Percentiles rank a stretch among this genome's conserved stretches.
Conservation (phyloP, 2,888 invertebrate genomes). For the Calliscelio sp. region DNA sequence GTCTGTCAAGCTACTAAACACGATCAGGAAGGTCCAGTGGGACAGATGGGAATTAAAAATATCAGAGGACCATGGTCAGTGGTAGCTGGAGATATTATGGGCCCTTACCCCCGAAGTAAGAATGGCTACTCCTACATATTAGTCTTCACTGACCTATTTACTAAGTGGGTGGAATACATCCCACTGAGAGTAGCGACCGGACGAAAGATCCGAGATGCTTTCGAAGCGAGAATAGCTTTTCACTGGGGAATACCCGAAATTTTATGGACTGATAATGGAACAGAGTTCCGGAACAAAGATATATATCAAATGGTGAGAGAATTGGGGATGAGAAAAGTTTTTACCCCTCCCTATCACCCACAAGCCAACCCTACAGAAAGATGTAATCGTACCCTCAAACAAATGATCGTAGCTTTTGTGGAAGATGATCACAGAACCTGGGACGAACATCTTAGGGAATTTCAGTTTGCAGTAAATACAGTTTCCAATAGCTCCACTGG, state of each 20-base stretch:
- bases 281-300: background rate
- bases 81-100: too few species aligned
- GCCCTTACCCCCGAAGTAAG: constrained; percentile 51
- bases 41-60: constrained; percentile 72
- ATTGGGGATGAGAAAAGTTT: too few species aligned
- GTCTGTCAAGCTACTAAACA: constrained; percentile 11
- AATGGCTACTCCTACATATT: background rate
- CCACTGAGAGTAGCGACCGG: background rate
- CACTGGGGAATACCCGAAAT: too few species aligned
- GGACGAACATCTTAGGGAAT: constrained; percentile 71
- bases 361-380: too few species aligned
- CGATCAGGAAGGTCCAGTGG: constrained; percentile 19
- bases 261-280: constrained; percentile 1
- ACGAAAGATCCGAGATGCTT: background rate
- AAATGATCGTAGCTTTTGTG: too few species aligned
- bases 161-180: too few species aligned
- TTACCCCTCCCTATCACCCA: too few species aligned
- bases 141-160: too few species aligned
- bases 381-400: too few species aligned
- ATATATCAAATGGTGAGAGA: too few species aligned
- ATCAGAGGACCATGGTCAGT: constrained; percentile 77
- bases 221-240: background rate
- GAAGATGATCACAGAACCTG: constrained; percentile 72
- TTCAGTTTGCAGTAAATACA: constrained; percentile 74
- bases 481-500: constrained; percentile 62